Conservation (phyloP, 2,113 vertebrate genomes). For the Stercorarius parasiticus region DNA sequence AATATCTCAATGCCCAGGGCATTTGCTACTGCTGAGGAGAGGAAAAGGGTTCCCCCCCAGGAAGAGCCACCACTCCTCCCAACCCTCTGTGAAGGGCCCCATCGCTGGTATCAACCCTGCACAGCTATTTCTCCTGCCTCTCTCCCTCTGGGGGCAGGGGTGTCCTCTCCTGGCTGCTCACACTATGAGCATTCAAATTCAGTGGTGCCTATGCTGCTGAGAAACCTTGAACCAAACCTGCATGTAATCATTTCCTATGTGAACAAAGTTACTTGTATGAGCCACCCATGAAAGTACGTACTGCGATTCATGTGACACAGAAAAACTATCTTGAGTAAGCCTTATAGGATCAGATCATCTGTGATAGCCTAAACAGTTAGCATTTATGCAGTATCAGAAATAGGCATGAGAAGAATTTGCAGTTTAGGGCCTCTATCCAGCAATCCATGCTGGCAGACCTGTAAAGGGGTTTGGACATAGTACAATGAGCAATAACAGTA, state of each 20-base stretch:
- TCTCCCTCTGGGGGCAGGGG: neutral
- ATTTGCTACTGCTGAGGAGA: neutral
- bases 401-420: neutral
- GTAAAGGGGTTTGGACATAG: constrained; percentile 41
- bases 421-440: constrained; percentile 33
- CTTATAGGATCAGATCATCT: neutral
- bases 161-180: neutral
- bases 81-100: neutral
- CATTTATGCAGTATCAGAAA: neutral
- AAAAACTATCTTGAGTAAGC: neutral
- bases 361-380: neutral
- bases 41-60: neutral
- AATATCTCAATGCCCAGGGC: neutral
- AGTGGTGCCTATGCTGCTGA: neutral
- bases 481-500: constrained; percentile 52
- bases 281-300: neutral
- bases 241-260: neutral
- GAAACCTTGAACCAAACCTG: neutral
- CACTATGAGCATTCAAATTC: neutral
- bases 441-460: constrained; percentile 53
- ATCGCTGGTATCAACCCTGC: neutral
- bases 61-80: neutral
- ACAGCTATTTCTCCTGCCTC: neutral
- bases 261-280: neutral
- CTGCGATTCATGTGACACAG: neutral